phyloP scores from a whole-genome alignment of 1,140 invertebrate species.

The Lasioglossum baleicum region DNA sequence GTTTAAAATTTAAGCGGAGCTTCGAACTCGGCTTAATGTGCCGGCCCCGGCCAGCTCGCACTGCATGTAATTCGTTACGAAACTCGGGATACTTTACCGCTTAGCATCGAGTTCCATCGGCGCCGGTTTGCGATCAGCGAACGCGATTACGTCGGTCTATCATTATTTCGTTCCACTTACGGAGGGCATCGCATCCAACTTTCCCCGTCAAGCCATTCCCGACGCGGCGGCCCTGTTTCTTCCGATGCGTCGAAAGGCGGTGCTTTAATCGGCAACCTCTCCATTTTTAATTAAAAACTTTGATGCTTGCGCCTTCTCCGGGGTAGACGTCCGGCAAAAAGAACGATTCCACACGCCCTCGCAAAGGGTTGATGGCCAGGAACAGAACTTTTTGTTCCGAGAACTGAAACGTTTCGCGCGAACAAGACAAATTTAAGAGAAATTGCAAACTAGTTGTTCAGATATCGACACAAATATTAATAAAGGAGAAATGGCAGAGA shows the following conservation, averaged over 20 bases:
- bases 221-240: not conserved
- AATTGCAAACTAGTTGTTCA: too few species aligned
- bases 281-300: conserved; percentile 43
- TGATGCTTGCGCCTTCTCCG: not conserved
- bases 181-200: not conserved
- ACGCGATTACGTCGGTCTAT: conserved; percentile 25
- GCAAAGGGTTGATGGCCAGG: not conserved
- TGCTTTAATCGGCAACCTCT: conserved; percentile 15
- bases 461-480: too few species aligned
- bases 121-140: conserved; percentile 6
- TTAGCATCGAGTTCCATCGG: conserved; percentile 37
- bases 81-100: conserved; percentile 37
- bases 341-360: too few species aligned
- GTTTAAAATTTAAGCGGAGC: conserved; percentile 60
- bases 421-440: too few species aligned
- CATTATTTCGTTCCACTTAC: conserved; percentile 31
- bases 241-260: not conserved
- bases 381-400: not conserved
- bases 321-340: not conserved
- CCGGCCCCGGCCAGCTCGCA: not conserved
- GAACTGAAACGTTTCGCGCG: not conserved
- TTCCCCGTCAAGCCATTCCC: not conserved
- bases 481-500: not conserved
- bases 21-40: conserved; percentile 49
- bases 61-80: conserved; percentile 44